Conservation (phyloP, 2,888 invertebrate genomes). For the Apotomis turbidana region DNA sequence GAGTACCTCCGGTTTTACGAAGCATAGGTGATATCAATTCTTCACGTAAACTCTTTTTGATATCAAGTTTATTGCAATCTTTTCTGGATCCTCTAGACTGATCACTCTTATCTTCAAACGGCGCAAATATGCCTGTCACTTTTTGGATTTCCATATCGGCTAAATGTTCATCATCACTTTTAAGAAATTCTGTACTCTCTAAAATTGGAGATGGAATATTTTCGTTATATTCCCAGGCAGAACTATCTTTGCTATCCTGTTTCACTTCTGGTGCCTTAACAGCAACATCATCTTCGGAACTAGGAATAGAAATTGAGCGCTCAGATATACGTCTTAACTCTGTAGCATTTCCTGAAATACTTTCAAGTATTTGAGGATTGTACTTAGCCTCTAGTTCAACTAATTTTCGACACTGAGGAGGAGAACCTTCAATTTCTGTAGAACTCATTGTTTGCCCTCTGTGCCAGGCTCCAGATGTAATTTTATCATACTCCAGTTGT, state of each 20-base stretch:
- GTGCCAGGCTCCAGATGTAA: conserved; percentile 87
- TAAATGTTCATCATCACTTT: conserved; percentile 83
- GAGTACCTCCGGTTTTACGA: conserved; percentile 89
- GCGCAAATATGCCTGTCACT: conserved; percentile 72
- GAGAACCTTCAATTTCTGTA: conserved; percentile 90
- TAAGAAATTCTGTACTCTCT: conserved; percentile 85
- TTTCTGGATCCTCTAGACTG: conserved; percentile 60
- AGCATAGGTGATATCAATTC: conserved; percentile 88
- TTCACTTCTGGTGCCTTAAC: conserved; percentile 82
- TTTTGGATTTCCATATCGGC: conserved; percentile 83
- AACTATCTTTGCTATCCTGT: conserved; percentile 78
- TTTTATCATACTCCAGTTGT: conserved; percentile 88
- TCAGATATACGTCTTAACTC: conserved; percentile 89
- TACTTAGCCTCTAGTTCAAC: conserved; percentile 87
- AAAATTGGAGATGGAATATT: conserved; percentile 86
- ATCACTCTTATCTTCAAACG: conserved; percentile 68
- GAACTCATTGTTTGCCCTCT: conserved; percentile 90
- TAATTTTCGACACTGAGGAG: conserved; percentile 87
- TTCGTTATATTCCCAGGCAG: conserved; percentile 86
- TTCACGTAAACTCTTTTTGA: conserved; percentile 85
- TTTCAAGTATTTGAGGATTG: conserved; percentile 86
- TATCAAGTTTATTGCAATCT: conserved; percentile 61
- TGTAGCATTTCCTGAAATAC: conserved; percentile 85
- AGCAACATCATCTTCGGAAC: conserved; percentile 89
- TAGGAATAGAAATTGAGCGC: conserved; percentile 89